phyloP scores from a whole-genome alignment of 1,140 invertebrate genomes.

The Drosophila repletoides region DNA sequence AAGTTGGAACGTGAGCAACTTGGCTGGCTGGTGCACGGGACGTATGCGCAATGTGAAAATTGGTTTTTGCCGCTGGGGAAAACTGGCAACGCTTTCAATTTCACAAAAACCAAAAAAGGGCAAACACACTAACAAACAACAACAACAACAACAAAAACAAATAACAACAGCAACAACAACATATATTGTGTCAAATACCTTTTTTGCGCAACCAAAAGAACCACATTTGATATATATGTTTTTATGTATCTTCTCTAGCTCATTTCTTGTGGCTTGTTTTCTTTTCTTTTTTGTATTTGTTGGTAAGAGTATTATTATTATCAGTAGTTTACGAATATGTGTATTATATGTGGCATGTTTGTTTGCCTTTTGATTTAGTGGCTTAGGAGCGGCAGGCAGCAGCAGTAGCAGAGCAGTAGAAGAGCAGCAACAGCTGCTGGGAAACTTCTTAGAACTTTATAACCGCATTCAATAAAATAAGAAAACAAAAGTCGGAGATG shows the following conservation, averaged over 20 bases:
- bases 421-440: constrained; percentile 3
- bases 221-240: constrained; percentile 50
- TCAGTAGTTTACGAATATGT: background rate
- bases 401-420: too few relatives aligned
- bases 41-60: constrained; percentile 45
- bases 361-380: background rate
- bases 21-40: constrained; percentile 8
- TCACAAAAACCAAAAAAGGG: constrained; percentile 1
- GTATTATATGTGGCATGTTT: background rate
- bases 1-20: background rate
- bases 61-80: constrained; percentile 25
- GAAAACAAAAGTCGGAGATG: background rate
- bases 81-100: constrained; percentile 5
- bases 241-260: constrained; percentile 1
- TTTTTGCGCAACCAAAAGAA: constrained; percentile 65
- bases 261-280: constrained; percentile 14
- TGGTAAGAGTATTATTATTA: background rate
- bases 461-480: background rate
- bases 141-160: constrained; percentile 22
- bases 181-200: constrained; percentile 47
- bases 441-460: constrained; percentile 7
- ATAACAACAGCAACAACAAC: constrained; percentile 19
- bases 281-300: background rate
- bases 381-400: background rate
- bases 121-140: constrained; percentile 16